These are phyloP conservation scores for Riptortus pedestris DNA, from an alignment of 1,140 invertebrate genomes.

Conservation along the genomic window DNA sequence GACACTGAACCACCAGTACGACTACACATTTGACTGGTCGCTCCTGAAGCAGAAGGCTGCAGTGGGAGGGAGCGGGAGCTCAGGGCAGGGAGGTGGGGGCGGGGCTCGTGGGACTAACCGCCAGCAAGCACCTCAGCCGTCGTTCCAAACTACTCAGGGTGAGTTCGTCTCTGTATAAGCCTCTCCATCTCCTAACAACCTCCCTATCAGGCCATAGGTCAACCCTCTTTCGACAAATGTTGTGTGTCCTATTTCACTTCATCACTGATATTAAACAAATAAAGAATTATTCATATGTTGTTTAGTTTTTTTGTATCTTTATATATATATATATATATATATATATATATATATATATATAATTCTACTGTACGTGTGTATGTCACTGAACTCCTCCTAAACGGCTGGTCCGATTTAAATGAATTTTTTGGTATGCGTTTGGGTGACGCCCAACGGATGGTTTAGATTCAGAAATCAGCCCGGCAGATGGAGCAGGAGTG, in stretches of 20 bases:
- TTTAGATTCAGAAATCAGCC: too few relatives aligned
- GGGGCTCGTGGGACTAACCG: background rate
- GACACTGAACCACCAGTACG: conserved; percentile 97
- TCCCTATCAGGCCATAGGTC: too few relatives aligned
- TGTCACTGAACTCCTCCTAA: too few relatives aligned
- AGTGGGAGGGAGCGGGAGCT: conserved; percentile 23
- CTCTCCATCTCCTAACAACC: background rate
- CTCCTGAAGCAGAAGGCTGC: conserved; percentile 86
- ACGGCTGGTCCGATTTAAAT: too few relatives aligned
- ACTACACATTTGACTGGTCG: conserved; percentile 99
- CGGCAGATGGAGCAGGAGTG: too few relatives aligned
- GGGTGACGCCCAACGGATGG: too few relatives aligned
- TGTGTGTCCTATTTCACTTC: background rate
- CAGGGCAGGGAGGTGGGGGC: conserved; percentile 2
- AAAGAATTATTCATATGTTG: background rate
- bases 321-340: background rate
- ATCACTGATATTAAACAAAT: too few relatives aligned
- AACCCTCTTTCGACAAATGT: background rate
- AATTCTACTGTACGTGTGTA: too few relatives aligned
- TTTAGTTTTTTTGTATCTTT: background rate
- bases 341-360: too few relatives aligned
- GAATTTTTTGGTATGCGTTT: too few relatives aligned
- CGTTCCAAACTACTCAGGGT: conserved; percentile 1
- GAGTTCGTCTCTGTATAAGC: background rate
- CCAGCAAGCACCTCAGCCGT: background rate